Evolutionary conservation across 2,888 invertebrate genomes (phyloP).

Genomic region (Microplitis manilae): DNA sequence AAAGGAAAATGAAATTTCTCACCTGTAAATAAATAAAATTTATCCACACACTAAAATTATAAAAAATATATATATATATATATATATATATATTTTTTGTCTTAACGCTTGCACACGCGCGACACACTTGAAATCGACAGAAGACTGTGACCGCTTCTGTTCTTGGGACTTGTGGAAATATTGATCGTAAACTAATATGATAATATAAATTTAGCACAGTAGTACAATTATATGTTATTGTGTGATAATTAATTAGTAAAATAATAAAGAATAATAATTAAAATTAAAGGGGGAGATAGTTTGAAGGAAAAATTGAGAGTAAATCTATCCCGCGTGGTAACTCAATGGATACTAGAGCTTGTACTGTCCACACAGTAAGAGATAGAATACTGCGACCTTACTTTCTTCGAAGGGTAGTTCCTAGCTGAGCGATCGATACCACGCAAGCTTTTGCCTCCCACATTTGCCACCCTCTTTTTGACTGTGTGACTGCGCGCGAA

Average conservation of each 20-base stretch:
- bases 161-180: slow-evolving; percentile 13
- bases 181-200: slow-evolving; percentile 1
- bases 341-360: slow-evolving; percentile 14
- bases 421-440: slow-evolving; percentile 63
- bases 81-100: not conserved
- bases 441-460: slow-evolving; percentile 48
- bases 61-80: not conserved
- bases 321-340: slow-evolving; percentile 1
- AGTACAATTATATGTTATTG: not conserved
- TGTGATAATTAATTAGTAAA: not conserved
- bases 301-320: not conserved
- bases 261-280: not conserved
- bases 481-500: slow-evolving; percentile 43
- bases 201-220: not conserved
- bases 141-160: not conserved
- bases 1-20: not conserved
- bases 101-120: slow-evolving; percentile 5
- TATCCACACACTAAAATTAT: not conserved
- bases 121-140: not conserved
- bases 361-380: slow-evolving; percentile 12
- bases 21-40: not conserved
- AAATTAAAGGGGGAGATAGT: not conserved
- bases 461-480: slow-evolving; percentile 13
- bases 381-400: slow-evolving; percentile 58
- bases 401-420: slow-evolving; percentile 62